phyloP scores from a whole-genome alignment of 2,797 vertebrate species.

The Pterois miles region DNA sequence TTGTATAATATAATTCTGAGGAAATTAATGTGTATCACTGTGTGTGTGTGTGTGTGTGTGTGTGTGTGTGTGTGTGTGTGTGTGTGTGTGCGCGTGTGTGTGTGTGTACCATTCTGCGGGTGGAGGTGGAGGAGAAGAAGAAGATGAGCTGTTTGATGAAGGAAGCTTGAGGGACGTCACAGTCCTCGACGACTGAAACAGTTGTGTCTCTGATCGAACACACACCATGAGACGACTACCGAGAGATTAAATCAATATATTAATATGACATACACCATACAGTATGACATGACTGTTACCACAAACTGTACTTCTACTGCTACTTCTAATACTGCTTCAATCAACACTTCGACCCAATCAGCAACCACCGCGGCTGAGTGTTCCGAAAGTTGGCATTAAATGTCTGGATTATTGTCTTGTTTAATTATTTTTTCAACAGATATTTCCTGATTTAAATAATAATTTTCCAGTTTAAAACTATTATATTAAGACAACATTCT shows the following conservation, averaged over 20 bases:
- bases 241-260: background rate
- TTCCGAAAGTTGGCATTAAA: background rate
- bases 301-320: background rate
- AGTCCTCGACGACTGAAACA: slow-evolving; percentile 72
- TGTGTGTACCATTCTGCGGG: slow-evolving; percentile 86
- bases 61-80: background rate
- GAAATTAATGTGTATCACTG: background rate
- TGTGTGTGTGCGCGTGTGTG: slow-evolving; percentile 1
- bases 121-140: slow-evolving; percentile 87
- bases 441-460: background rate
- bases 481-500: background rate
- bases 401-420: background rate
- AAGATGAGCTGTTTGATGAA: slow-evolving; percentile 86
- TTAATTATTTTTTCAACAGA: background rate
- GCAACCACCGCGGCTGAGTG: background rate
- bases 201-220: slow-evolving; percentile 82
- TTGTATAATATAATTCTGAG: background rate
- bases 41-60: background rate
- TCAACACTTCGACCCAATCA: background rate
- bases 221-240: slow-evolving; percentile 77
- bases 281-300: background rate
- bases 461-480: background rate
- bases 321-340: background rate
- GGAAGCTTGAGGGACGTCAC: slow-evolving; percentile 75
- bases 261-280: background rate